Percentiles rank a stretch among this genome's conserved stretches.
Conservation (phyloP, 2,113 vertebrate genomes). For the Peromyscus polionotus region DNA sequence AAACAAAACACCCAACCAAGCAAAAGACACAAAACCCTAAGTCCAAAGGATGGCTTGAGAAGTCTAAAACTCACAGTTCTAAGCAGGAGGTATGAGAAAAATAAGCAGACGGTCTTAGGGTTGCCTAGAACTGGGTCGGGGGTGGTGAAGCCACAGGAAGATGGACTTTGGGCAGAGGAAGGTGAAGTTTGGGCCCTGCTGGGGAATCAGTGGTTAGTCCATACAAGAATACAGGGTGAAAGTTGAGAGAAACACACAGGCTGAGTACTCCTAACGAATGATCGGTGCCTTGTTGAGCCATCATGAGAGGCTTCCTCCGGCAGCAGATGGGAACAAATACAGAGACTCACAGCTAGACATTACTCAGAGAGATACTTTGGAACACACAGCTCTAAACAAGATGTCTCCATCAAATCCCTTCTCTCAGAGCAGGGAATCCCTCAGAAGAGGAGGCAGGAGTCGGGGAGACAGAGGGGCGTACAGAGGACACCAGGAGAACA, state of each 20-base stretch:
- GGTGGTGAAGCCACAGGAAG: background rate
- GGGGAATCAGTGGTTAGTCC: background rate
- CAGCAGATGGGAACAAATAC: background rate
- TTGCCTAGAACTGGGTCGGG: background rate
- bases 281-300: background rate
- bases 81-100: background rate
- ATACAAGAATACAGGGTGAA: background rate
- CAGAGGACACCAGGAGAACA: background rate
- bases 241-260: background rate
- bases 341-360: background rate
- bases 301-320: background rate
- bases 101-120: background rate
- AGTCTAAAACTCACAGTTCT: slow-evolving; percentile 34
- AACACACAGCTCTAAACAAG: background rate
- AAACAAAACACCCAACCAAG: background rate
- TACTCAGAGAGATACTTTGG: background rate
- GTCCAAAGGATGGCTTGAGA: background rate
- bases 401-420: background rate
- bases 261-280: background rate
- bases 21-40: background rate
- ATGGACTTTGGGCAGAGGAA: background rate
- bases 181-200: background rate
- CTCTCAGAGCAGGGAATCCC: background rate
- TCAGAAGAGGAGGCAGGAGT: background rate
- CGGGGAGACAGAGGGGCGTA: no score